Base-by-base conservation (phyloP, 2,113 vertebrate species). In the Calypte anna region DNA sequence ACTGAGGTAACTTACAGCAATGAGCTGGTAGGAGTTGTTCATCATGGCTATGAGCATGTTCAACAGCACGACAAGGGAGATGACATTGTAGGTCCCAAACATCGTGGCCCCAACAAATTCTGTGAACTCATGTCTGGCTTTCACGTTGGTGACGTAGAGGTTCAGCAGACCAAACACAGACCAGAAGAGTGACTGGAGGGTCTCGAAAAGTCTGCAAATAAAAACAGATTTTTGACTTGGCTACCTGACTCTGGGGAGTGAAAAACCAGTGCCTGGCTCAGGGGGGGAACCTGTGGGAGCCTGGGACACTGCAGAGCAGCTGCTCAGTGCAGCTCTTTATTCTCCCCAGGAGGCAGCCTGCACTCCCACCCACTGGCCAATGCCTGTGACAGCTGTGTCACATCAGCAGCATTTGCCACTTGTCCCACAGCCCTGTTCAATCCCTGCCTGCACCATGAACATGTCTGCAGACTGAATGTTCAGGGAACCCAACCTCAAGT, bases 11-110 rank as follows among this genome's bases (percentile, higher is more conserved):
- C 98, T 99, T 96, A 99, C 99, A 1, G 99, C 99, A 67, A 99
- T 99, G 86, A 99, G 99, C 93, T 99, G 99, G 97, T 99, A 99
- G 74, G 99, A 99, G 97, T 99, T 99, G 98, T 99, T 99, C 99
- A 99, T 99, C 99, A 99, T 99, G 96, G 99, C 99, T 67, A 99
- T 99, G 77, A 99, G 98, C 99, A 99, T 99, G 98, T 99, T 99
- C 93, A 99, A 98, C 88, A 99, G 98, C 64, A 99, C 99, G 66
- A 99, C 99, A 74, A 99, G 97, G 15, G 99, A 99, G 98, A 99
- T 99, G 91, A 99, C 98, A 2, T 99, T 99, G 98, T 99, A 99
- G 11, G 99, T 99, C 77, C 99, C 99, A 22, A 99, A 99, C 99
- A 99, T 99, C 14, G 99, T 99, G 33, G 99, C 99, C 57, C 99